Evolutionary conservation across 2,797 vertebrate genomes (phyloP).

Genomic region (Nothura maculosa): DNA sequence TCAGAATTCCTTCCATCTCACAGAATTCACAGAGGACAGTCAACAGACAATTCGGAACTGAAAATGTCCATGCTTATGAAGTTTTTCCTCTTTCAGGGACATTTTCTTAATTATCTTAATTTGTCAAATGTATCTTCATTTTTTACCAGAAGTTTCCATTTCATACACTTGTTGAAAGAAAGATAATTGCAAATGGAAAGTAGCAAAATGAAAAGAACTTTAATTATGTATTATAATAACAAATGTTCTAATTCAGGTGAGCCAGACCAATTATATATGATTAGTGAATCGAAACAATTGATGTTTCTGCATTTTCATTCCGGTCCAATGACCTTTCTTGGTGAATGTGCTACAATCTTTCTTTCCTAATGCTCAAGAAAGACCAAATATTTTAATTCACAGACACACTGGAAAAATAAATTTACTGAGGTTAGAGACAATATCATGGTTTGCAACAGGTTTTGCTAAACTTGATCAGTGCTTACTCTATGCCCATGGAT

Average conservation of each 20-base stretch:
- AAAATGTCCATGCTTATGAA: background rate
- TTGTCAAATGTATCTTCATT: conserved; percentile 63
- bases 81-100: conserved; percentile 34
- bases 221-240: conserved; percentile 66
- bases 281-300: conserved; percentile 68
- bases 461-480: background rate
- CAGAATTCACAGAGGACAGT: background rate
- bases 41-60: background rate
- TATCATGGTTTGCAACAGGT: background rate
- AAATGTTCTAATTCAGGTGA: conserved; percentile 70
- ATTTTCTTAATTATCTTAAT: conserved; percentile 55
- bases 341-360: conserved; percentile 28
- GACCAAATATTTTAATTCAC: conserved; percentile 56
- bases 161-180: conserved; percentile 53
- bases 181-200: conserved; percentile 63
- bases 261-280: conserved; percentile 65
- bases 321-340: conserved; percentile 24
- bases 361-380: background rate
- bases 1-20: background rate
- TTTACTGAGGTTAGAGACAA: background rate
- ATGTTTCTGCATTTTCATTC: conserved; percentile 55
- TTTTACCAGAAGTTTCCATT: conserved; percentile 46
- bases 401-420: conserved; percentile 29
- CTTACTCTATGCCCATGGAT: background rate
- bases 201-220: conserved; percentile 67